Evolutionary conservation across 2,113 vertebrate genomes (phyloP), one percentile per base, ranked within the genome.

Genomic region (Tautogolabrus adspersus): DNA sequence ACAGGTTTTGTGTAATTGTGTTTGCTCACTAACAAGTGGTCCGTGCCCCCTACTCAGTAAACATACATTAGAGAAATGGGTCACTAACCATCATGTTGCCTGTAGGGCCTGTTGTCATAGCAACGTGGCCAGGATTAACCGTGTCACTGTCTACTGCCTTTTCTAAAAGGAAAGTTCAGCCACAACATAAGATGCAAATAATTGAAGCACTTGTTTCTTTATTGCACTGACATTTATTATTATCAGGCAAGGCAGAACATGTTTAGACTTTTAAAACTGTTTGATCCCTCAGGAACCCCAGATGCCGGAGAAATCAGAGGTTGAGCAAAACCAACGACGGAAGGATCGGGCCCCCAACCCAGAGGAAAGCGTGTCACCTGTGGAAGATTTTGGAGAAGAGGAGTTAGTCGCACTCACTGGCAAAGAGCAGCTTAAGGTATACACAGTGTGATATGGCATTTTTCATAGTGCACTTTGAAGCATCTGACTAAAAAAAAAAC

Each of bases 361-460:
- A 22, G 84, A 87, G 49, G 47, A 57, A 49, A 85, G 60, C 69
- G 72, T 12, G 2, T 88, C 88, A 30, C 69, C 82, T 37, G 77
- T 71, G 46, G 83, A 89, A 54, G 77, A 81, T 60, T 60, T 93
- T 22, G 60, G 30, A 61, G 89, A 93, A 16, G 82, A 72, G 10
- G 77, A 91, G 21, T 65, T 93, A 0, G 65, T 85, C 56, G 70
- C 81, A 18, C 86, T 93, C 10, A 88, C 89, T 26, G 91, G 90
- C 72, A 93, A 92, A 83, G 92, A 95, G 49, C 93, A 94, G 73
- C 86, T 94, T 2, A 91, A 93, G 94, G 94, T 94, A 91, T 26
- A 8, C 3, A 47, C 11, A n/a, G 10, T 51, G 13, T 5, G 13
- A 10, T 40, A 12, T 10, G 16, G 11, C 3, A 38, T 49, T 40